phyloP scores from a whole-genome alignment of 1,140 invertebrate species.

The Goniozus legneri region DNA sequence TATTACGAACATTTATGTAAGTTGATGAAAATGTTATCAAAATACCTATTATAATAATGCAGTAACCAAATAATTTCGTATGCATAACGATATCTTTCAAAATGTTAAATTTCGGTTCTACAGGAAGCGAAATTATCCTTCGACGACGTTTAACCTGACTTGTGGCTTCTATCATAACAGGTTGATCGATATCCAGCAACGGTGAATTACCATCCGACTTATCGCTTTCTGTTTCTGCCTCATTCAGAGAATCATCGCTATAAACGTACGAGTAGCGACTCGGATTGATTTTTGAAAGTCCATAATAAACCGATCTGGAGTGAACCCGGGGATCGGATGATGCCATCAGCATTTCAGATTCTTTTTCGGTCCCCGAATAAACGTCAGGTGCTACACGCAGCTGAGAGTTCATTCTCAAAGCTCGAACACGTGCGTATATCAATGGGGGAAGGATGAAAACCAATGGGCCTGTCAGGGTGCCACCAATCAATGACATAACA shows the following conservation, averaged over 20 bases:
- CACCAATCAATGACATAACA: constrained; percentile 84
- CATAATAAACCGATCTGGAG: constrained; percentile 31
- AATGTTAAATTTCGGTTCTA: neutral
- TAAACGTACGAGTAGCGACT: constrained; percentile 40
- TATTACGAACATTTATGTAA: constrained; percentile 61
- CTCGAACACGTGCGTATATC: constrained; percentile 62
- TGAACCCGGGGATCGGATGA: constrained; percentile 31
- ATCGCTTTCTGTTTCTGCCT: constrained; percentile 16
- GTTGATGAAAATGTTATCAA: constrained; percentile 58
- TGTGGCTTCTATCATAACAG: neutral
- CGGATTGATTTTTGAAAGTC: constrained; percentile 9
- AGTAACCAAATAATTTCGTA: constrained; percentile 47
- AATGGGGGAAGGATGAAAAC: constrained; percentile 83
- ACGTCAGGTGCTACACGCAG: constrained; percentile 21
- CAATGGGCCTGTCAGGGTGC: constrained; percentile 78
- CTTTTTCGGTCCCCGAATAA: constrained; percentile 29
- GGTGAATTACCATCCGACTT: neutral
- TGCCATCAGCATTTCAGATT: constrained; percentile 11
- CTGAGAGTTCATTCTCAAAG: constrained; percentile 21
- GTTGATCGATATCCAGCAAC: constrained; percentile 26
- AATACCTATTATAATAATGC: constrained; percentile 58
- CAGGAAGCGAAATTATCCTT: neutral
- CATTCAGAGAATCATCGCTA: constrained; percentile 26
- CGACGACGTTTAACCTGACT: neutral
- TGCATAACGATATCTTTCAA: too few species aligned